Percentiles rank a stretch among this genome's conserved stretches.
Evolutionary conservation across 35 echinoderm and acorn worm genomes (phyloP).

Genomic region (Stichopus chloronotus): DNA sequence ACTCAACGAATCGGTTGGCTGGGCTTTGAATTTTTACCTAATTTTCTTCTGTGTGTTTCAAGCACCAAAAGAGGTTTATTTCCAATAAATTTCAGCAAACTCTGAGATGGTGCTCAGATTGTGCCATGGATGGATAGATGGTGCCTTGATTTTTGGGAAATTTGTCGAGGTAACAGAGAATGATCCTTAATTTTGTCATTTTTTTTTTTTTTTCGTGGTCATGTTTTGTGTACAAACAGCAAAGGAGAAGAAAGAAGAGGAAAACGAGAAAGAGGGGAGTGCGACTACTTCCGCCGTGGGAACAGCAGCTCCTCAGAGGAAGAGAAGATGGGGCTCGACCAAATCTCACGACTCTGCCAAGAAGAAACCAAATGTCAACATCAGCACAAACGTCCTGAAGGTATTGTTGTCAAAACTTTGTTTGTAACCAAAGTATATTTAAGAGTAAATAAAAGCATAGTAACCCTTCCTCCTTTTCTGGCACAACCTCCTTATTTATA

Average conservation of each 20-base stretch:
- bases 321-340: slow-evolving; percentile 90
- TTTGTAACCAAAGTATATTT: background rate
- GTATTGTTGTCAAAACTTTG: slow-evolving; percentile 12
- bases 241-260: slow-evolving; percentile 16
- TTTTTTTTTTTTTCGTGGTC: background rate
- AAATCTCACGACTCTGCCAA: slow-evolving; percentile 63
- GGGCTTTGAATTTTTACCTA: too few species aligned
- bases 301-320: slow-evolving; percentile 61
- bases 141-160: too few species aligned
- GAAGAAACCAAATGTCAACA: slow-evolving; percentile 84
- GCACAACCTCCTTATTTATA: too few species aligned
- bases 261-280: background rate
- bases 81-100: too few species aligned
- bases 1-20: too few species aligned
- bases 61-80: too few species aligned
- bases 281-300: background rate
- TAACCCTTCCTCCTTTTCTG: background rate
- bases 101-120: too few species aligned
- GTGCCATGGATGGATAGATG: too few species aligned
- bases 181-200: background rate
- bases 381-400: slow-evolving; percentile 94
- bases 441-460: background rate
- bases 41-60: too few species aligned
- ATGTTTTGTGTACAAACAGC: background rate
- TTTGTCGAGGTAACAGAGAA: background rate